Evolutionary conservation across 2,113 vertebrate species (phyloP).

Genomic region (Pygoscelis adeliae): DNA sequence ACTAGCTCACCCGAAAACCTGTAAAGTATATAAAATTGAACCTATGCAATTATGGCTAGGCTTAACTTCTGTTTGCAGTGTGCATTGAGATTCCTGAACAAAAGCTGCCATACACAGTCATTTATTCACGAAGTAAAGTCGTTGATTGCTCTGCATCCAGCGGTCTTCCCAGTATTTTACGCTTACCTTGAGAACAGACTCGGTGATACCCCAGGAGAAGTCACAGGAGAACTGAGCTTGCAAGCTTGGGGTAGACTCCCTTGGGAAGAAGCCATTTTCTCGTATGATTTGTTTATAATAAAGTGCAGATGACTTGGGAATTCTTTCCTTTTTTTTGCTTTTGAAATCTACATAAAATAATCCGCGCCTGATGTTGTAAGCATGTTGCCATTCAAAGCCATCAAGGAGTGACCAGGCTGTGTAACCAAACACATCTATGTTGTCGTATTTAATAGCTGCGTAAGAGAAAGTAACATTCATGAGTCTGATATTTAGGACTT

Average conservation of each 20-base stretch:
- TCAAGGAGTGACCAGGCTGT: conserved; percentile 93
- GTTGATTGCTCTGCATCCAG: not conserved
- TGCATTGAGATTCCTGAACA: not conserved
- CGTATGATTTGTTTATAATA: conserved; percentile 86
- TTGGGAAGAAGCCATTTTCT: conserved; percentile 83
- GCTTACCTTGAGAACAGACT: conserved; percentile 89
- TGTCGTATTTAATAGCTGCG: conserved; percentile 85
- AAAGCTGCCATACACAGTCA: fast-evolving
- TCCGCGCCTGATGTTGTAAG: conserved; percentile 83
- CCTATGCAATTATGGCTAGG: not conserved
- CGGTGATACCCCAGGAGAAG: conserved; percentile 93
- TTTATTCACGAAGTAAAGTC: not conserved
- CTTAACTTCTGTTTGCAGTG: not conserved
- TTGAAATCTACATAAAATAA: conserved; percentile 91
- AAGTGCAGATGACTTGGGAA: conserved; percentile 87
- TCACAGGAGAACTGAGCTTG: conserved; percentile 86
- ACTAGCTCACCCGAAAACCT: not conserved
- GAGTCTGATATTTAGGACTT: not conserved
- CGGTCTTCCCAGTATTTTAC: not conserved
- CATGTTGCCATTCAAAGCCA: conserved; percentile 93
- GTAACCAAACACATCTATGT: conserved; percentile 88
- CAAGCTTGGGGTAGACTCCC: conserved; percentile 64
- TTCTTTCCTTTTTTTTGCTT: conserved; percentile 77
- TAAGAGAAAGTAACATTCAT: conserved; percentile 4
- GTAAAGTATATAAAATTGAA: not conserved